Conservation (phyloP, 35 echinoderm and acorn worm species). For the Strongylocentrotus purpuratus region DNA sequence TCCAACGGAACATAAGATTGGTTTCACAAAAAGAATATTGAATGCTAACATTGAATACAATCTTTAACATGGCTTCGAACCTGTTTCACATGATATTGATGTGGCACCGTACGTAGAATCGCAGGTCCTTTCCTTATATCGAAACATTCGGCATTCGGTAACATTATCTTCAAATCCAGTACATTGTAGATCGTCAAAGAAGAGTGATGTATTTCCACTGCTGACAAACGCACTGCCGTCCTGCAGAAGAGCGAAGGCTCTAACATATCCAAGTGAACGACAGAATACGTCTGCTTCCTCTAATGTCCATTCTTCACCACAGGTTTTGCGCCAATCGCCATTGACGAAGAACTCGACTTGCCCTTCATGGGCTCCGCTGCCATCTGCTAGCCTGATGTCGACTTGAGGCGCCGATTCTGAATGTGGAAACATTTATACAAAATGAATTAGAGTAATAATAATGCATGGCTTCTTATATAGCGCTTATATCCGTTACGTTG, state of each 20-base stretch:
- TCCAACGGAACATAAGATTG: too few species aligned
- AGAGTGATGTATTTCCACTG: not conserved
- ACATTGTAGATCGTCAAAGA: not conserved
- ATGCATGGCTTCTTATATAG: too few species aligned
- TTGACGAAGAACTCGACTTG: slow-evolving; percentile 13
- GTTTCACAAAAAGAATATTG: too few species aligned
- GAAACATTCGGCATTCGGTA: not conserved
- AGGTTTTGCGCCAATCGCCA: not conserved
- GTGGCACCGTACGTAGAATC: not conserved
- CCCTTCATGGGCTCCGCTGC: not conserved
- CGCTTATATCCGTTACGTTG: too few species aligned
- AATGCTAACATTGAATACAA: too few species aligned
- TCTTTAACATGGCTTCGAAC: not conserved
- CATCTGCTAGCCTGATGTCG: not conserved
- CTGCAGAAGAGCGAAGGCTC: not conserved
- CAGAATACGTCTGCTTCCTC: not conserved
- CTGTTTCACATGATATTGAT: not conserved
- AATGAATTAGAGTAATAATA: not conserved
- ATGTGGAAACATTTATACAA: not conserved
- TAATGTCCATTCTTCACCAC: not conserved
- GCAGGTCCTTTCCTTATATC: not conserved
- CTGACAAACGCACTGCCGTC: not conserved
- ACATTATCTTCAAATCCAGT: not conserved
- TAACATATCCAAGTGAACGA: slow-evolving; percentile 20
- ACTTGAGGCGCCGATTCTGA: not conserved